Evolutionary conservation across 53 echinoderm and acorn worm species (phyloP), one percentile per base, ranked within the genome.

Genomic region (Henricia sp.): DNA sequence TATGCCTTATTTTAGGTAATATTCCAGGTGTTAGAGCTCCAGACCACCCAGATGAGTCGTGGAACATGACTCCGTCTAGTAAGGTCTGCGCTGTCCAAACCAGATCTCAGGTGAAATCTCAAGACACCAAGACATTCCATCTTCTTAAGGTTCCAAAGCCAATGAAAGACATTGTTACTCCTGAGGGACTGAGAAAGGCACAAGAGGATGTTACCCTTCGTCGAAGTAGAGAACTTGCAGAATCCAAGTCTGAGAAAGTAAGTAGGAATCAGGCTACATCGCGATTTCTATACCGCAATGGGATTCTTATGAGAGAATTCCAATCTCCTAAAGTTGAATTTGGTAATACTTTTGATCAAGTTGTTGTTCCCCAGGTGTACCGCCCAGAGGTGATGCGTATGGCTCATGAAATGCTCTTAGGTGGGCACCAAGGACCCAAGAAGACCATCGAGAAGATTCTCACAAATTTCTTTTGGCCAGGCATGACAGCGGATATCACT

Each of bases 371-470:
- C 4, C 28, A 51, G 3, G 24, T 26, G n/a, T 27, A 50, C 4
- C 73, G 73, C 26, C 48, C 11, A 50, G 27, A 72, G 48, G 73
- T 72, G 1, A 3, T 72, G 51, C 48, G 51, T 17, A 72, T 72
- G 73, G 52, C 73, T 1, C 73, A 72, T 50, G 73, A 72, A 25
- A 23, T 52, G 26, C 25, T 72, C 17, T 52, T 72, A 3, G 73
- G 73, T 28, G 73, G 73, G 12, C 73, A 72, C 34, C 73, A 72
- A 72, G 73, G n/a, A n/a, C n/a, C n/a, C n/a, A n/a, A n/a, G n/a
- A n/a, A n/a, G n/a, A n/a, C n/a, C n/a, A n/a, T n/a, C n/a, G n/a
- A n/a, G n/a, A n/a, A n/a, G n/a, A n/a, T n/a, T n/a, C n/a, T n/a
- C n/a, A n/a, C n/a, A n/a, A n/a, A n/a, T n/a, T n/a, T n/a, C n/a